Conservation (phyloP, 2,888 invertebrate species). For the Microctonus hyperodae region DNA sequence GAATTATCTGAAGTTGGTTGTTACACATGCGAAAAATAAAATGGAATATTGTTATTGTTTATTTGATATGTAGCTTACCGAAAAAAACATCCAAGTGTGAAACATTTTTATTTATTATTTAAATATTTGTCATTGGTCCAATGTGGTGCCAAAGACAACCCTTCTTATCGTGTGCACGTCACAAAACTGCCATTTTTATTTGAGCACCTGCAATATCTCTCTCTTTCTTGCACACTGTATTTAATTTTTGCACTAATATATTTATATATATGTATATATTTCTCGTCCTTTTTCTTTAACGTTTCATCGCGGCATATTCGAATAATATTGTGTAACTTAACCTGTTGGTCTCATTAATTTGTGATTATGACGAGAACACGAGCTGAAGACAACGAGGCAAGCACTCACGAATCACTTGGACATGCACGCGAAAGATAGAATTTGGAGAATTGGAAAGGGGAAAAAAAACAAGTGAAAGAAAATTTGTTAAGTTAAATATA, state of each 20-base stretch:
- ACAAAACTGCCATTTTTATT: constrained; percentile 48
- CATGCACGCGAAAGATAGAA: not conserved
- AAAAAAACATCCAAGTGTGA: constrained; percentile 14
- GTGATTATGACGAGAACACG: not conserved
- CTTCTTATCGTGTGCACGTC: constrained; percentile 36
- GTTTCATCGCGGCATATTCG: constrained; percentile 21
- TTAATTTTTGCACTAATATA: not conserved
- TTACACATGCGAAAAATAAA: no score
- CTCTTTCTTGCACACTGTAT: constrained; percentile 7
- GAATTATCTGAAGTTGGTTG: no score
- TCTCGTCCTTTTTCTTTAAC: not conserved
- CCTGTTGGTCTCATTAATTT: not conserved
- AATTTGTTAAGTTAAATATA: constrained; percentile 10
- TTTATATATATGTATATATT: not conserved
- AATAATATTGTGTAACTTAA: not conserved
- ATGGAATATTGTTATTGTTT: no score
- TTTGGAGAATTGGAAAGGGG: not conserved
- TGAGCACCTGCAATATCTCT: constrained; percentile 11
- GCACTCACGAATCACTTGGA: not conserved
- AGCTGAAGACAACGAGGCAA: not conserved
- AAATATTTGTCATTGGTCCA: constrained; percentile 14
- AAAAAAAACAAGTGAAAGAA: no score
- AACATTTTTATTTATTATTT: constrained; percentile 9
- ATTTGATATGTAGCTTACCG: constrained; percentile 20
- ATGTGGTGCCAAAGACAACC: not conserved